A percentile compares a stretch with the other conserved stretches of the same genome.
These are phyloP conservation scores for Pollenia angustigena DNA, from an alignment of 2,888 invertebrate species.

Conservation along the genomic window DNA sequence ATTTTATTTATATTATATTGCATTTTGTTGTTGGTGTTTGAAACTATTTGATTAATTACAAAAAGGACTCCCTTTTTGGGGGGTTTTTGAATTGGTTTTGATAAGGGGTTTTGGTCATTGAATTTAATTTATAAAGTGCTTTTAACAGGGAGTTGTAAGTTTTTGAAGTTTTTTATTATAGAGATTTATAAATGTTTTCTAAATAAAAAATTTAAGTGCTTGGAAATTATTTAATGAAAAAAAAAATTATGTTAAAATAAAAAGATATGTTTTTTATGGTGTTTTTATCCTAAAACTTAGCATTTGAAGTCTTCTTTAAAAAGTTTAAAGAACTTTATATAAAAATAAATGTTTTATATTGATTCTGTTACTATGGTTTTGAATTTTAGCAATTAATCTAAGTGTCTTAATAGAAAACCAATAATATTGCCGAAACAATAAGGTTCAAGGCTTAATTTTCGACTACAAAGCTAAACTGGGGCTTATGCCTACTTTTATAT, in stretches of 20 bases:
- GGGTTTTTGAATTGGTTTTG: background rate
- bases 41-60: constrained; percentile 21
- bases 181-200: too few relatives aligned
- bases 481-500: too few relatives aligned
- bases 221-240: background rate
- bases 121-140: constrained; percentile 27
- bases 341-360: too few relatives aligned
- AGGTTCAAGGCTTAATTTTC: too few relatives aligned
- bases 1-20: constrained; percentile 75
- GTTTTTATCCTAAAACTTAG: too few relatives aligned
- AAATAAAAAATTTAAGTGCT: constrained; percentile 8
- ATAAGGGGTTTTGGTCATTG: constrained; percentile 1
- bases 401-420: too few relatives aligned
- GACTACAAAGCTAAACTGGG: too few relatives aligned
- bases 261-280: background rate
- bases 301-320: too few relatives aligned
- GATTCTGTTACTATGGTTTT: too few relatives aligned
- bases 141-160: background rate
- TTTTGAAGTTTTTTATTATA: background rate
- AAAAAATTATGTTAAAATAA: background rate
- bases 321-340: too few relatives aligned
- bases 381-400: too few relatives aligned
- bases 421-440: too few relatives aligned
- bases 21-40: constrained; percentile 62
- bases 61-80: constrained; percentile 21